Base-by-base conservation (phyloP, 2,888 invertebrate species). In the Lamproptera curius region DNA sequence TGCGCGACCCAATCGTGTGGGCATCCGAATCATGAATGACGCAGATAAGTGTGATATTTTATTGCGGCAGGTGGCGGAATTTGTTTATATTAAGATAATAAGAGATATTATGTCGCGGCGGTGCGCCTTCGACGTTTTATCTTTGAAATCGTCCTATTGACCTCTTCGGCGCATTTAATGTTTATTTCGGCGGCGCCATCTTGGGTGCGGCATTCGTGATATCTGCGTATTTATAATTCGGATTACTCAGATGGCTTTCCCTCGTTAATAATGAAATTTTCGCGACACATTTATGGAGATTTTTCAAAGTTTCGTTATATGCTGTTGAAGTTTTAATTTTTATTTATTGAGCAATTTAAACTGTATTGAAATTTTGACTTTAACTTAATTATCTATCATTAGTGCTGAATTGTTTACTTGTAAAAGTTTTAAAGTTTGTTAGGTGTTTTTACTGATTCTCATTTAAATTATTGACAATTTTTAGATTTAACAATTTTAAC, bases 21-120 rank as follows among this genome's bases (percentile, higher is more conserved):
- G 38, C 43, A 51, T 48, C 43, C 20, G 42, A 52, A 49, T 46
- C 41, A 47, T 53, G 47, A 37, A 51, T 62, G 65, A 65, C 63
- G 61, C 62, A 59, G 44, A 46, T 48, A 50, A 54, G 36, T 17
- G 48, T 39, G 38, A 57, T 67, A 57, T 65, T 68, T 67, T 67
- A 69, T 66, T 62, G 20, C 56, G 61, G 53, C 70, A 70, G 71
- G 70, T 71, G 70, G 51, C 42, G 52, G 53, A 50, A 55, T 55
- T 48, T 54, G 49, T 53, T 51, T 54, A 51, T 52, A 52, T 52
- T 52, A 48, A 53, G 50, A 55, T 55, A 55, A 52, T 52, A 46
- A 53, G 48, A 45, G 52, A 38, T 42, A 43, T 42, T 36, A 42
- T 39, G 20, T 20, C 16, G 42, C 37, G 20, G 36, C 13, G 43